These are phyloP conservation scores for Otus sunia DNA, from an alignment of 2,113 vertebrate species.

Conservation along the genomic window DNA sequence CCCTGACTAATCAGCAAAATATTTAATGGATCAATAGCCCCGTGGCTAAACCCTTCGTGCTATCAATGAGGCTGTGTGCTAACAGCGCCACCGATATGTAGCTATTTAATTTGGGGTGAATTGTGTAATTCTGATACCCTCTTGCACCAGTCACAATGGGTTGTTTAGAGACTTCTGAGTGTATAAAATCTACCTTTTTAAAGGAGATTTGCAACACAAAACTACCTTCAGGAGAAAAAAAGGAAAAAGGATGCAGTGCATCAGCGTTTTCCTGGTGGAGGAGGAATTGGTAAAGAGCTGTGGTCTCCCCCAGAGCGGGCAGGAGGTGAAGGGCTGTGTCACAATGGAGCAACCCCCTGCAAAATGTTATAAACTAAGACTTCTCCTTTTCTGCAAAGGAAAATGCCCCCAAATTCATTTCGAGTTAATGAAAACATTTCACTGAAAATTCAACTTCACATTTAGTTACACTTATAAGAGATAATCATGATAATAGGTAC, in stretches of 20 bases:
- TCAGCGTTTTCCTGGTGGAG: neutral
- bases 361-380: neutral
- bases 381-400: neutral
- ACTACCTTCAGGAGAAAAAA: neutral
- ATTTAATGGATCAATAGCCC: neutral
- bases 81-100: rapidly evolving
- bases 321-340: neutral
- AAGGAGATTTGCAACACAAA: neutral
- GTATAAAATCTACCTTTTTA: neutral
- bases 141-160: rapidly evolving
- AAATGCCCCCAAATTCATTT: neutral
- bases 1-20: neutral
- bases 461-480: neutral
- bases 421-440: neutral
- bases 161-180: rapidly evolving
- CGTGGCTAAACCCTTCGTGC: neutral
- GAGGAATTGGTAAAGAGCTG: no score
- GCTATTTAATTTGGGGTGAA: neutral
- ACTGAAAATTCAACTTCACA: neutral
- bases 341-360: neutral
- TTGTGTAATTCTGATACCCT: no score
- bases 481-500: neutral
- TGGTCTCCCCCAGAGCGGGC: rapidly evolving
- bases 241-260: neutral
- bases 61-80: neutral